Percentiles rank a stretch among this genome's conserved stretches.
Conservation (phyloP, 2,888 invertebrate species). For the Anagyrus pseudococci region DNA sequence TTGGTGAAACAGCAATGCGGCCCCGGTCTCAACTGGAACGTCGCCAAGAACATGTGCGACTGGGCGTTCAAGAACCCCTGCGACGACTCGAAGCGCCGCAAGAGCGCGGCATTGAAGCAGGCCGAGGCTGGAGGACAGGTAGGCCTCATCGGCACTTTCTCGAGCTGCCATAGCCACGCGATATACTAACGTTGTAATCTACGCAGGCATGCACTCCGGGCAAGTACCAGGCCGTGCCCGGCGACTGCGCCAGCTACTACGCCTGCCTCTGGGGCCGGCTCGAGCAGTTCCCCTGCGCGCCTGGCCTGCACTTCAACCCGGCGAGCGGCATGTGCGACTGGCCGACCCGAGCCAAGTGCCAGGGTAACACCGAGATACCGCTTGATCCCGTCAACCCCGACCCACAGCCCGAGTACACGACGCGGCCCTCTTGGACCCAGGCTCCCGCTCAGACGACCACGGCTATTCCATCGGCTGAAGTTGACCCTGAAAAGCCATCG, state of each 20-base stretch:
- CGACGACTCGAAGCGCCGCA: too few relatives aligned
- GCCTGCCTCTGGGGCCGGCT: conserved; percentile 82
- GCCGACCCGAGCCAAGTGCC: conserved; percentile 72
- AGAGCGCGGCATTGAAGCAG: neutral
- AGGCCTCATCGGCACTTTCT: too few relatives aligned
- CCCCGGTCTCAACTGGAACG: conserved; percentile 78
- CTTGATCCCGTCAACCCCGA: neutral
- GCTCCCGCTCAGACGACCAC: conserved; percentile 43
- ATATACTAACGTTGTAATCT: too few relatives aligned
- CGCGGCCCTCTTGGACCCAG: conserved; percentile 27
- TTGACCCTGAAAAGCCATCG: conserved; percentile 62
- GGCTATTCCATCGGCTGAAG: conserved; percentile 58
- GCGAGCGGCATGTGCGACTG: conserved; percentile 77
- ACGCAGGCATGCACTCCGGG: conserved; percentile 51
- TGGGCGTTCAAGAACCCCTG: conserved; percentile 69
- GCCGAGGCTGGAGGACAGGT: too few relatives aligned
- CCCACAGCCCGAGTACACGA: too few relatives aligned
- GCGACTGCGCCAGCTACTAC: conserved; percentile 76
- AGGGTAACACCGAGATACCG: conserved; percentile 27
- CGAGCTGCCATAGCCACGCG: too few relatives aligned
- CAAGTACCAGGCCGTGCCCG: conserved; percentile 60
- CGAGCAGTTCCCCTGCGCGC: conserved; percentile 76
- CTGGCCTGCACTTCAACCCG: conserved; percentile 77
- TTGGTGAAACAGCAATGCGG: conserved; percentile 76
- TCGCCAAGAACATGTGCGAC: conserved; percentile 74